Percentiles rank a stretch among this genome's conserved stretches.
phyloP scores from a whole-genome alignment of 2,888 invertebrate genomes.

The Mechanitis mazaeus region DNA sequence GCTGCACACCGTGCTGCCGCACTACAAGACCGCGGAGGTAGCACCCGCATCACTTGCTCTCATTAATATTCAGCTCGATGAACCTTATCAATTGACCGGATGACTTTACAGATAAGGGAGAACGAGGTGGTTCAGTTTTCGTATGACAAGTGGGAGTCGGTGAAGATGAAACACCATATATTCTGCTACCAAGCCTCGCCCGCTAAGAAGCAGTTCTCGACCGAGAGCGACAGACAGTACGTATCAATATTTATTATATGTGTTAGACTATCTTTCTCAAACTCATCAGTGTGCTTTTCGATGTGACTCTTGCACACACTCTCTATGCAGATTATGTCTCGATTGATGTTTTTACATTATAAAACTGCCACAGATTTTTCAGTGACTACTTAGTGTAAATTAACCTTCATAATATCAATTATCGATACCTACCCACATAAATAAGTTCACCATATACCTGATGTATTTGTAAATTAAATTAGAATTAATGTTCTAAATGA shows the following conservation, averaged over 20 bases:
- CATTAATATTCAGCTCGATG: background rate
- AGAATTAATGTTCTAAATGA: conserved; percentile 33
- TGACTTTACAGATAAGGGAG: conserved; percentile 80
- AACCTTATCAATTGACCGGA: background rate
- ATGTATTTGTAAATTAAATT: background rate
- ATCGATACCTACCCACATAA: background rate
- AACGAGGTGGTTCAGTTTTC: conserved; percentile 89
- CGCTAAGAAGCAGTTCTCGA: conserved; percentile 87
- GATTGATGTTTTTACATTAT: no score
- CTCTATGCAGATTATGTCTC: no score
- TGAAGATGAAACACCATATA: conserved; percentile 91
- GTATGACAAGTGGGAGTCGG: conserved; percentile 88
- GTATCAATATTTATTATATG: conserved; percentile 31
- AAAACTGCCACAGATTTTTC: background rate
- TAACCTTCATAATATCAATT: background rate
- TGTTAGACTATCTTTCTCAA: background rate
- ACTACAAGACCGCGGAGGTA: conserved; percentile 90
- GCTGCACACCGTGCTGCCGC: conserved; percentile 84
- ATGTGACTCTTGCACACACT: background rate
- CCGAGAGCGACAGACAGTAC: conserved; percentile 81
- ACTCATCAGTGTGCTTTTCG: background rate
- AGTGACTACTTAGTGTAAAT: background rate
- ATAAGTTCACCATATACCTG: background rate
- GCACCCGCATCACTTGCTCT: no score
- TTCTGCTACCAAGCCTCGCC: conserved; percentile 93